These are phyloP conservation scores for Metopolophium dirhodum DNA, from an alignment of 1,140 invertebrate genomes.

Conservation along the genomic window DNA sequence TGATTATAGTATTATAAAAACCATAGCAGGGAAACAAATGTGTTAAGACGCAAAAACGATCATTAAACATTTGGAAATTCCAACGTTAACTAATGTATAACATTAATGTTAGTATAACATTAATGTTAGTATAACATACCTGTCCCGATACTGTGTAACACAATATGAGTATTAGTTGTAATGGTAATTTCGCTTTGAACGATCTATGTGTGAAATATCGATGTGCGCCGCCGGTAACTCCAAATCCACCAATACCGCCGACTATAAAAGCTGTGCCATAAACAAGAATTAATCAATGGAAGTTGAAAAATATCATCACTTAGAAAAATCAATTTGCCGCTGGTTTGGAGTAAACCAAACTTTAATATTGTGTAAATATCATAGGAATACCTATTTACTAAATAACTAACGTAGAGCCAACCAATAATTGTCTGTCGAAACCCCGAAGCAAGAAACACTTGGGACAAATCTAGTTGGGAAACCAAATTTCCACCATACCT, in stretches of 20 bases:
- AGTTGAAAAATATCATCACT: neutral
- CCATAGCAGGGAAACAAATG: neutral
- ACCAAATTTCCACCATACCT: neutral
- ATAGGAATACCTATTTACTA: no score
- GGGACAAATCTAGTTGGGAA: neutral
- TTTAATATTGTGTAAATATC: neutral
- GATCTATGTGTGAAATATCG: slow-evolving; percentile 83
- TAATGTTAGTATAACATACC: slow-evolving; percentile 64
- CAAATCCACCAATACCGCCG: slow-evolving; percentile 68
- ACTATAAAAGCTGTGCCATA: slow-evolving; percentile 64
- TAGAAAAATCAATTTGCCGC: neutral
- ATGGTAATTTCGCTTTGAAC: slow-evolving; percentile 79
- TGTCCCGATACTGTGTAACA: slow-evolving; percentile 77
- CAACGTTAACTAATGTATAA: neutral
- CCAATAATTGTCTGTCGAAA: neutral
- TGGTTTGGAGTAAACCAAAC: neutral
- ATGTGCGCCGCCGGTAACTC: slow-evolving; percentile 83
- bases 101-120: slow-evolving; percentile 45
- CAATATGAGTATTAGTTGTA: slow-evolving; percentile 74
- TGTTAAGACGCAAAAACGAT: neutral
- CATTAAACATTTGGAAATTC: neutral
- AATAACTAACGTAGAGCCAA: neutral
- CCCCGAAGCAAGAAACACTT: no score
- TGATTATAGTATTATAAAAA: neutral
- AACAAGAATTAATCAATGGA: neutral